A percentile compares a stretch with the other conserved stretches of the same genome.
phyloP scores from a whole-genome alignment of 2,888 invertebrate species.

The Agrypnus murinus region DNA sequence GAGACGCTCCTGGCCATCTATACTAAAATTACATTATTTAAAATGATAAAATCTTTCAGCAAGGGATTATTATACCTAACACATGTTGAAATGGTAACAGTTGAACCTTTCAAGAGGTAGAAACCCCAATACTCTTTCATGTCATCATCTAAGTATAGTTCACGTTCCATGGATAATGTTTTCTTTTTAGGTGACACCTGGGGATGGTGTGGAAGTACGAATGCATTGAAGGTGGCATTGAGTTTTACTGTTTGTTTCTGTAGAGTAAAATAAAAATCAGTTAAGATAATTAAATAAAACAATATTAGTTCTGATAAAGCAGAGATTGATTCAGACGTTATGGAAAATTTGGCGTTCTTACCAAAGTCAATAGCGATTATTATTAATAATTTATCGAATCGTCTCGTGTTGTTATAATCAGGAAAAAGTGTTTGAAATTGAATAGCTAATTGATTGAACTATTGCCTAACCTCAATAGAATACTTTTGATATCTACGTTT shows the following conservation, averaged over 20 bases:
- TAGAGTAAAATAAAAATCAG: no score
- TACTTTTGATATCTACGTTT: no score
- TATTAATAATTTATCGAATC: no score
- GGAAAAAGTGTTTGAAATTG: no score
- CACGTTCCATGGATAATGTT: conserved; percentile 81
- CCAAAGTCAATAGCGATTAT: no score
- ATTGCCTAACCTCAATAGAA: no score
- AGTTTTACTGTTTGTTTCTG: conserved; percentile 78
- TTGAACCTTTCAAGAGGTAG: conserved; percentile 83
- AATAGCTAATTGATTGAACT: no score
- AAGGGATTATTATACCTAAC: conserved; percentile 74
- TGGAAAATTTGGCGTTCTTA: no score
- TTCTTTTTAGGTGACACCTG: conserved; percentile 75
- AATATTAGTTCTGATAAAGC: no score
- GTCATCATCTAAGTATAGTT: conserved; percentile 82
- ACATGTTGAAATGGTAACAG: conserved; percentile 84
- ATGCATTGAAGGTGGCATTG: conserved; percentile 85
- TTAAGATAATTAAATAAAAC: no score
- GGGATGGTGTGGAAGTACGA: conserved; percentile 79
- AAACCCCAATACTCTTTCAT: conserved; percentile 91
- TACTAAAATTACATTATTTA: conserved; percentile 33
- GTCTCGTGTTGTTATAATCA: no score
- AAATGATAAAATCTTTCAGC: neutral
- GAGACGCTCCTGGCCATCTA: conserved; percentile 85
- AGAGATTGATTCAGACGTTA: no score